phyloP scores from a whole-genome alignment of 2,888 invertebrate species.

The Pardosa pseudoannulata region DNA sequence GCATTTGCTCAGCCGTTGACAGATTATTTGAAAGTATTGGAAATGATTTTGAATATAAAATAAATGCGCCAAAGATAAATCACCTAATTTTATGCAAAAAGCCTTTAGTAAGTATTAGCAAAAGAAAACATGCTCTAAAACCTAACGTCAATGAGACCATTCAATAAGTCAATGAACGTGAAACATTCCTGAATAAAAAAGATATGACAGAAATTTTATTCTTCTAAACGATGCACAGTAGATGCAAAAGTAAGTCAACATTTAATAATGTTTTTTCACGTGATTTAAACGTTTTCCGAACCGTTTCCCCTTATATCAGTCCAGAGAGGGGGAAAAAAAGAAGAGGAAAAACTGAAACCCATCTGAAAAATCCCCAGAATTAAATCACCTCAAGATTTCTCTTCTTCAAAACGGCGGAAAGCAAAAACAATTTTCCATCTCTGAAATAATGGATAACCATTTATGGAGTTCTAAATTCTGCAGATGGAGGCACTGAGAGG shows the following conservation, averaged over 20 bases:
- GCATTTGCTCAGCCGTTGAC: too few species aligned
- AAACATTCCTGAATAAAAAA: too few species aligned
- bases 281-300: background rate
- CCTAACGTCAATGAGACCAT: too few species aligned
- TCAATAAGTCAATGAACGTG: too few species aligned
- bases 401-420: conserved; percentile 3
- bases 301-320: background rate
- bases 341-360: background rate
- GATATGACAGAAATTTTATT: too few species aligned
- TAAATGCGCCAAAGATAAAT: too few species aligned
- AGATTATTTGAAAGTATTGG: too few species aligned
- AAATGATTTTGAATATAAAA: too few species aligned
- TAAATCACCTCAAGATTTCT: background rate
- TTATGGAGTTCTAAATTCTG: conserved; percentile 49
- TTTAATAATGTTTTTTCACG: background rate
- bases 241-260: background rate
- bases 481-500: conserved; percentile 28
- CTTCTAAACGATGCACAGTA: background rate
- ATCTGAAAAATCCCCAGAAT: background rate
- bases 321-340: background rate
- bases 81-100: too few species aligned
- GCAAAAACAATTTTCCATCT: conserved; percentile 50
- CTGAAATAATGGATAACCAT: conserved; percentile 54
- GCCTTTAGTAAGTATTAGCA: too few species aligned
- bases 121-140: too few species aligned